Evolutionary conservation across 2,113 vertebrate genomes (phyloP).

Genomic region (Lophius piscatorius): DNA sequence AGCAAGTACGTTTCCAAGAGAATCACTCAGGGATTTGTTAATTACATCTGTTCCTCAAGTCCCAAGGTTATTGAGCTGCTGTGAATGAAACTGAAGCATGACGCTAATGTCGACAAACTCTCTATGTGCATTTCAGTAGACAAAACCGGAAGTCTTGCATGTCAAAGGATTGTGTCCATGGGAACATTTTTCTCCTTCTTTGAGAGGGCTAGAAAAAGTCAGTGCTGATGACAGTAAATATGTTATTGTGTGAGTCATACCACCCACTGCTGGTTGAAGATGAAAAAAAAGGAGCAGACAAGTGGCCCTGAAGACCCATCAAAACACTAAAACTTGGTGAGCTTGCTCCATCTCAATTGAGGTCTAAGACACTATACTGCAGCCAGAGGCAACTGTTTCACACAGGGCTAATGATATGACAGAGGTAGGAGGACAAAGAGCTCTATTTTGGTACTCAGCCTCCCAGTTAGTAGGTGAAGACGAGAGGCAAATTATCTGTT

Average conservation of each 20-base stretch:
- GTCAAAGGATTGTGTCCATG: too few species aligned
- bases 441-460: constrained; percentile 7
- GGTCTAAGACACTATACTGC: constrained; percentile 36
- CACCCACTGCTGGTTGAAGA: constrained; percentile 45
- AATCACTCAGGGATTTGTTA: too few species aligned
- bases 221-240: too few species aligned
- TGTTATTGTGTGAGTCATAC: constrained; percentile 60
- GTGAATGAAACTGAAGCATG: too few species aligned
- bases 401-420: constrained; percentile 26
- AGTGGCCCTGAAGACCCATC: constrained; percentile 57
- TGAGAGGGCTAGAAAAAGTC: too few species aligned
- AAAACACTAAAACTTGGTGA: constrained; percentile 41
- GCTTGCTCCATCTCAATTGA: constrained; percentile 32
- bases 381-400: constrained; percentile 27
- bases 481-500: not conserved
- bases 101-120: too few species aligned
- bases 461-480: constrained; percentile 12
- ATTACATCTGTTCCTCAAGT: too few species aligned
- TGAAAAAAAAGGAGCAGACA: constrained; percentile 54
- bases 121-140: too few species aligned
- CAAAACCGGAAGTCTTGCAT: too few species aligned
- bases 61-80: too few species aligned
- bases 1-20: too few species aligned
- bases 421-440: constrained; percentile 16
- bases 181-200: too few species aligned